These are phyloP conservation scores for Lepidocyrtoides sp. DNA, from an alignment of 2,888 invertebrate species.

Conservation along the genomic window DNA sequence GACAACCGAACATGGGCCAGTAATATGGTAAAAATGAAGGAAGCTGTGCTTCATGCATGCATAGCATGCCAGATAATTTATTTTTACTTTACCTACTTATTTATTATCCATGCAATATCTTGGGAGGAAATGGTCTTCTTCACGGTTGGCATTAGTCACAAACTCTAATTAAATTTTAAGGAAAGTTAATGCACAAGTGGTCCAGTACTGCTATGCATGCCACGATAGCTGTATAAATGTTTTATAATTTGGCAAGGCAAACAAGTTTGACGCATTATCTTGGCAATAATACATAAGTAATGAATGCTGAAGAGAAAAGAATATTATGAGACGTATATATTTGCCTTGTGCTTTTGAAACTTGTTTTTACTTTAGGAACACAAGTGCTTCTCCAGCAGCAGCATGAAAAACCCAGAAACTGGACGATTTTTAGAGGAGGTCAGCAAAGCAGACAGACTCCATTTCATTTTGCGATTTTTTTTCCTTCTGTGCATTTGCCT, in stretches of 20 bases:
- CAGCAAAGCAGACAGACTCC: background rate
- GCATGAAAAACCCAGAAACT: conserved; percentile 7
- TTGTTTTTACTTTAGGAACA: conserved; percentile 2
- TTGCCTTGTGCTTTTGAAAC: background rate
- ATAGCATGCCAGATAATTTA: background rate
- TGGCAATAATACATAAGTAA: conserved; percentile 30
- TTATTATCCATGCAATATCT: background rate
- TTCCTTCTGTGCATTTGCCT: background rate
- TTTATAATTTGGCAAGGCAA: conserved; percentile 2
- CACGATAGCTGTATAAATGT: background rate
- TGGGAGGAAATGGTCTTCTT: background rate
- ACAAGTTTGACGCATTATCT: conserved; percentile 46
- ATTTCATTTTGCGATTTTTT: background rate
- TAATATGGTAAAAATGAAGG: background rate
- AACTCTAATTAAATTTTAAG: conserved; percentile 49
- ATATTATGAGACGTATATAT: background rate
- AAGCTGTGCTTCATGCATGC: background rate
- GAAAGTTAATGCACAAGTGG: background rate
- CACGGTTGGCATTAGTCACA: background rate
- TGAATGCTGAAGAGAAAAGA: background rate
- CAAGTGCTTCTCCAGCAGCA: background rate
- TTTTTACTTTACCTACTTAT: background rate
- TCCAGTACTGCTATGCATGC: background rate
- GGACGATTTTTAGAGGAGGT: conserved; percentile 15
- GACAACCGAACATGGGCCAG: background rate